A percentile compares a stretch with the other conserved stretches of the same genome.
Conservation (phyloP, 2,797 vertebrate species). For the Etheostoma nigrum region DNA sequence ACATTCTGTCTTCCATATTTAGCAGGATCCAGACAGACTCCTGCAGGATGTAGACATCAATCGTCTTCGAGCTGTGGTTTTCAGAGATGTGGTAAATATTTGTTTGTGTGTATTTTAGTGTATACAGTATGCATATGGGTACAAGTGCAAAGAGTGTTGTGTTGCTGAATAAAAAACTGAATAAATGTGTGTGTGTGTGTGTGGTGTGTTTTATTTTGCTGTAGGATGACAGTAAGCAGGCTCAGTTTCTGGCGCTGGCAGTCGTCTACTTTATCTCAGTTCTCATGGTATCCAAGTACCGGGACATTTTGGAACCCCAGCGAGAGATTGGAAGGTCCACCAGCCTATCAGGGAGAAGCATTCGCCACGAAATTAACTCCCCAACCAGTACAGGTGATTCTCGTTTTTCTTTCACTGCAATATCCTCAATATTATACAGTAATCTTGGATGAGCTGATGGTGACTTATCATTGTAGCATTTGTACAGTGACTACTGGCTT, state of each 20-base stretch:
- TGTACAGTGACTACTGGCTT: constrained; percentile 35
- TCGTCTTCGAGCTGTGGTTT: constrained; percentile 97
- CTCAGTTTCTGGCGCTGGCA: constrained; percentile 97
- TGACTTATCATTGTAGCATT: constrained; percentile 51
- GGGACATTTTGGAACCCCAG: constrained; percentile 97
- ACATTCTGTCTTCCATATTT: constrained; percentile 67
- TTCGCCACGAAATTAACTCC: constrained; percentile 99
- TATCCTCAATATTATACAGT: background rate
- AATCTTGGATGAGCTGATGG: constrained; percentile 19
- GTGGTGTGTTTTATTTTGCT: constrained; percentile 44
- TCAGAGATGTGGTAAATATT: constrained; percentile 95
- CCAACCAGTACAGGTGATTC: constrained; percentile 96
- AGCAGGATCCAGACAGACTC: constrained; percentile 97
- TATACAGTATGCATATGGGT: constrained; percentile 19
- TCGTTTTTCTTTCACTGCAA: constrained; percentile 15
- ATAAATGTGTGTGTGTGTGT: constrained; percentile 13
- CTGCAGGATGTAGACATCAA: constrained; percentile 99
- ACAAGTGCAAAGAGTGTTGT: constrained; percentile 74
- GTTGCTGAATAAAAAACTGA: background rate
- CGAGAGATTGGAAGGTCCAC: constrained; percentile 95
- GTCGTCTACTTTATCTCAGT: constrained; percentile 99
- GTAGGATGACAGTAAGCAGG: constrained; percentile 98
- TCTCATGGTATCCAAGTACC: constrained; percentile 99
- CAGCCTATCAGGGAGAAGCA: constrained; percentile 94
- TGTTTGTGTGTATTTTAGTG: constrained; percentile 30